Conservation (phyloP, 2,113 vertebrate genomes). For the Sturnus vulgaris region DNA sequence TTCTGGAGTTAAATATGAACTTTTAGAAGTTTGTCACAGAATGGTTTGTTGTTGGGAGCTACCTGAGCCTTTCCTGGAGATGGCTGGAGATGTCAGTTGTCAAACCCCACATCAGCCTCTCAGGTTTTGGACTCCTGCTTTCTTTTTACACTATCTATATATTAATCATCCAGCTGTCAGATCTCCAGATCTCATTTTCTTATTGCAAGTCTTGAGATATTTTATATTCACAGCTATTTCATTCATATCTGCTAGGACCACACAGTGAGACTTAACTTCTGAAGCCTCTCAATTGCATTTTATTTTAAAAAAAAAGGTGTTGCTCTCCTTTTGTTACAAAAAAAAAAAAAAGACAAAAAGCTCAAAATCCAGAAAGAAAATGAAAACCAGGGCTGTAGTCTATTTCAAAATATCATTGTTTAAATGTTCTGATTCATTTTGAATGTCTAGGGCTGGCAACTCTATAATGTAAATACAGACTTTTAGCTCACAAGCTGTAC, state of each 20-base stretch:
- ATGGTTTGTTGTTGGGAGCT: neutral
- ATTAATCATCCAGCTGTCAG: neutral
- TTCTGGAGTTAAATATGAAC: neutral
- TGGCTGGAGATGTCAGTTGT: neutral
- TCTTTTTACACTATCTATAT: neutral
- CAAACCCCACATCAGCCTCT: neutral
- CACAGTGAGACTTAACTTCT: neutral
- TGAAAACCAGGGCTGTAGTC: neutral
- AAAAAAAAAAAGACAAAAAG: neutral
- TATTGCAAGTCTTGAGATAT: neutral
- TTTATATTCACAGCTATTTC: neutral
- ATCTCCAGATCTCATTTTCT: neutral
- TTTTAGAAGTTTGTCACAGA: neutral
- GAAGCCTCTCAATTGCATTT: neutral
- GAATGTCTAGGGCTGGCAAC: neutral
- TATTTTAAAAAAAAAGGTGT: neutral
- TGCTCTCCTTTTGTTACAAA: neutral
- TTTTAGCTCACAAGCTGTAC: neutral
- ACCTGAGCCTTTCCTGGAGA: neutral
- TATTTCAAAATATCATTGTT: neutral
- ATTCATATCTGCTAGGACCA: neutral
- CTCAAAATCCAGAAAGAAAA: neutral
- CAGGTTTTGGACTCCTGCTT: neutral
- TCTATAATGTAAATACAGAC: neutral
- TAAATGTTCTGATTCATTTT: neutral